These are phyloP conservation scores for Philotrypesis tridentata DNA, from an alignment of 1,140 invertebrate species.

Conservation along the genomic window DNA sequence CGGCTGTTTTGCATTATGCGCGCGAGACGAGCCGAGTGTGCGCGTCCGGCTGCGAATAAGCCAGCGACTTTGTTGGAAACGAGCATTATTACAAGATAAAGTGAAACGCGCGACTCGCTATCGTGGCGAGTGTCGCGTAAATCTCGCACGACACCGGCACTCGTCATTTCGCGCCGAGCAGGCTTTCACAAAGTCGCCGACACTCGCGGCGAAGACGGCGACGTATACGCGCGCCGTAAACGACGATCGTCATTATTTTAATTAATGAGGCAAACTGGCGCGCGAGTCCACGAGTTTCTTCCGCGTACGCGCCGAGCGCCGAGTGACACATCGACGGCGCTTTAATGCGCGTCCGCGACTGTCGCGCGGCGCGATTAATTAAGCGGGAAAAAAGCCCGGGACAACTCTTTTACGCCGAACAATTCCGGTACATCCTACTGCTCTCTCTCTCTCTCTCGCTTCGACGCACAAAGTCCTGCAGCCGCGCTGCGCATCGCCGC, in stretches of 20 bases:
- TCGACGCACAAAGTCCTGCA: not conserved
- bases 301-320: not conserved
- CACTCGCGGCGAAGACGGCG: not conserved
- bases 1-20: too few species aligned
- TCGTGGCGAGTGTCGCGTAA: slow-evolving; percentile 33
- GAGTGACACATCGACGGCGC: slow-evolving; percentile 25
- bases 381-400: slow-evolving; percentile 25
- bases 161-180: slow-evolving; percentile 33
- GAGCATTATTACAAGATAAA: slow-evolving; percentile 44
- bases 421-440: not conserved
- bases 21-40: not conserved
- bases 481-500: too few species aligned
- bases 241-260: slow-evolving; percentile 47
- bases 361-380: slow-evolving; percentile 30
- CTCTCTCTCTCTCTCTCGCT: too few species aligned
- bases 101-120: slow-evolving; percentile 19
- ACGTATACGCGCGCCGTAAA: not conserved
- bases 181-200: slow-evolving; percentile 22
- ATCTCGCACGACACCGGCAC: slow-evolving; percentile 37
- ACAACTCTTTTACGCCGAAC: slow-evolving; percentile 29
- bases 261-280: slow-evolving; percentile 36
- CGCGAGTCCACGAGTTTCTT: slow-evolving; percentile 8
- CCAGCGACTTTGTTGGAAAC: slow-evolving; percentile 46
- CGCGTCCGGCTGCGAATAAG: slow-evolving; percentile 36
- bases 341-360: slow-evolving; percentile 11